These are phyloP conservation scores for Syngnathus floridae DNA, from an alignment of 2,113 vertebrate genomes.

Conservation along the genomic window DNA sequence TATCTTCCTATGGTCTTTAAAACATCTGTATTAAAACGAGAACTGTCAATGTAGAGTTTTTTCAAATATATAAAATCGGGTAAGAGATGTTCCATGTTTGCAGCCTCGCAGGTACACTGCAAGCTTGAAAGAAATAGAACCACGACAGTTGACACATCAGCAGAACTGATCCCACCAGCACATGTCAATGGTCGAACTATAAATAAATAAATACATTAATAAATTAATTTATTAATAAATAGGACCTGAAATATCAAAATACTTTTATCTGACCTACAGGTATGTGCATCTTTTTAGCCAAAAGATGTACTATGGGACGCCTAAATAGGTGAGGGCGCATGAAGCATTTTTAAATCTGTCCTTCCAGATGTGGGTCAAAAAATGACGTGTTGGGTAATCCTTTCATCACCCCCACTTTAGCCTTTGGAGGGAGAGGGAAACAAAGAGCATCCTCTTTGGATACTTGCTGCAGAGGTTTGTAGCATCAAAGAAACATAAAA, in stretches of 20 bases:
- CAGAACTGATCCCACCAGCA: not conserved
- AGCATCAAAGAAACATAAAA: conserved; percentile 15
- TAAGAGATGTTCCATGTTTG: too few species aligned
- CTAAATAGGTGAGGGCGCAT: not conserved
- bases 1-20: not conserved
- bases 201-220: not conserved
- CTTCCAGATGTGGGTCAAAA: conserved; percentile 51
- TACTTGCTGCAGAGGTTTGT: not conserved
- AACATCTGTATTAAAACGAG: too few species aligned
- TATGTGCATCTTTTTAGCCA: not conserved
- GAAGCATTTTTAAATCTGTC: not conserved
- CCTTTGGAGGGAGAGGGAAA: conserved; percentile 3
- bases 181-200: not conserved
- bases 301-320: not conserved
- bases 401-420: conserved; percentile 18
- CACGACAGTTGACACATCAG: not conserved
- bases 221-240: too few species aligned
- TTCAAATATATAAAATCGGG: too few species aligned
- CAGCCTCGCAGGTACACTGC: not conserved
- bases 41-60: too few species aligned
- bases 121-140: not conserved
- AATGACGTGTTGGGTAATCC: conserved; percentile 40
- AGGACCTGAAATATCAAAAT: not conserved
- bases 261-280: not conserved
- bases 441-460: not conserved